Percentiles rank a stretch among this genome's conserved stretches.
Evolutionary conservation across 2,113 vertebrate species (phyloP).

Genomic region (Lamprologus lemairii): DNA sequence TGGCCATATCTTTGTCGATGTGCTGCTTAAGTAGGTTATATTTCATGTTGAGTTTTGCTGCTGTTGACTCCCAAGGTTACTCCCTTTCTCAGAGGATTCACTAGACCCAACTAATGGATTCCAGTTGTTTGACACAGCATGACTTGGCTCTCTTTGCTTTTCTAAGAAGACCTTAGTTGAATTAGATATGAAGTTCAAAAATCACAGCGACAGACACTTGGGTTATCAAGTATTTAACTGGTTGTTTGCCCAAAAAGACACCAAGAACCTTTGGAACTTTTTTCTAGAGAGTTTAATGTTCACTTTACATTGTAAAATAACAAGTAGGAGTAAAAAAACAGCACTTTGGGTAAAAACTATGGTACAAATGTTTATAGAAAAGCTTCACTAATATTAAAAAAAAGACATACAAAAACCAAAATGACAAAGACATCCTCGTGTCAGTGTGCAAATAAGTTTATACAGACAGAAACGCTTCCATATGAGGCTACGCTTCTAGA

Average conservation of each 20-base stretch:
- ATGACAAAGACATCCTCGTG: conserved; percentile 79
- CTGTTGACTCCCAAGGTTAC: conserved; percentile 26
- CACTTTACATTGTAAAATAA: conserved; percentile 68
- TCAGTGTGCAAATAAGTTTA: conserved; percentile 97
- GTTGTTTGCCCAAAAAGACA: background rate
- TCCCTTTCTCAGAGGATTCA: conserved; percentile 37
- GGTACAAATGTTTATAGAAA: conserved; percentile 88
- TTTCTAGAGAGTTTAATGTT: conserved; percentile 67
- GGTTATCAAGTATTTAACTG: background rate
- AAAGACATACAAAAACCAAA: conserved; percentile 72
- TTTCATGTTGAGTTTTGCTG: conserved; percentile 41
- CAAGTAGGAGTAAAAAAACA: conserved; percentile 63
- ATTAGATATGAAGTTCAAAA: background rate
- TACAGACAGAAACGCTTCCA: conserved; percentile 96
- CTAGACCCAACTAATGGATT: conserved; percentile 42
- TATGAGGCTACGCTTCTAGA: conserved; percentile 88
- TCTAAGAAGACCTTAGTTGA: background rate
- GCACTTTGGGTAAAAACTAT: conserved; percentile 74
- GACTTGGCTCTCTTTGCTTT: conserved; percentile 11
- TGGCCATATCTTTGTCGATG: conserved; percentile 23
- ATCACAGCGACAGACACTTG: background rate
- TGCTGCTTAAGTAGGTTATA: conserved; percentile 15
- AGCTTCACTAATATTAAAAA: conserved; percentile 78
- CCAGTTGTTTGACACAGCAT: conserved; percentile 36
- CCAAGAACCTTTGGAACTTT: background rate